These are phyloP conservation scores for Mantis religiosa DNA, from an alignment of 2,888 invertebrate genomes.

Conservation along the genomic window DNA sequence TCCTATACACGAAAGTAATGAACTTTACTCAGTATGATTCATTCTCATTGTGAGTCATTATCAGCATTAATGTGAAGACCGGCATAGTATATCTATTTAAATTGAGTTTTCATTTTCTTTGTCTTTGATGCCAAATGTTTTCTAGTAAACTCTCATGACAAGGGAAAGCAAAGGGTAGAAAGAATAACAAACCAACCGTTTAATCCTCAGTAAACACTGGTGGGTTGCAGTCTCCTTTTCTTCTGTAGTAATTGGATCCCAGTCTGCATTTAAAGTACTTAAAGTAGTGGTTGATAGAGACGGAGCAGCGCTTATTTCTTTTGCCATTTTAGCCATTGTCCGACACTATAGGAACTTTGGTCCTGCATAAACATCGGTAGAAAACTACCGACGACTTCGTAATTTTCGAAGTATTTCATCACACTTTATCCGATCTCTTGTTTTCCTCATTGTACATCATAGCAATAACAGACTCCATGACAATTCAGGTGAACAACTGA, in stretches of 20 bases:
- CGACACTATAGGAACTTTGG: background rate
- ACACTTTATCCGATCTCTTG: background rate
- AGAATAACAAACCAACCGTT: constrained; percentile 26
- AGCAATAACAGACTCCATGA: too few relatives aligned
- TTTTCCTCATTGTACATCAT: background rate
- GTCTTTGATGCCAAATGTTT: too few relatives aligned
- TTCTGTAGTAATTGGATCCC: constrained; percentile 28
- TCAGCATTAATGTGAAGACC: too few relatives aligned
- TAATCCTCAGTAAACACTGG: constrained; percentile 28
- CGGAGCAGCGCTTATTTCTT: background rate
- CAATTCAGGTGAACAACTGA: too few relatives aligned
- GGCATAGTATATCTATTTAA: too few relatives aligned
- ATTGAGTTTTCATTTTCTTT: too few relatives aligned
- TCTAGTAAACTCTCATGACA: too few relatives aligned
- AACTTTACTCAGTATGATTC: too few relatives aligned
- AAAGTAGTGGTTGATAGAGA: background rate
- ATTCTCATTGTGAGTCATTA: too few relatives aligned
- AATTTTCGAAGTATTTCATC: background rate
- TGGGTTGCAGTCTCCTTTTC: constrained; percentile 25
- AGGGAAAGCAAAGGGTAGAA: too few relatives aligned
- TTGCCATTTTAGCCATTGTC: constrained; percentile 6
- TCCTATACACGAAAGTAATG: too few relatives aligned
- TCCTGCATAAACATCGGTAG: background rate
- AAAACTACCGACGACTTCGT: background rate
- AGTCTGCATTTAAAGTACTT: constrained; percentile 11